Evolutionary conservation across 2,797 vertebrate genomes (phyloP).

Genomic region (Anguilla megastoma): DNA sequence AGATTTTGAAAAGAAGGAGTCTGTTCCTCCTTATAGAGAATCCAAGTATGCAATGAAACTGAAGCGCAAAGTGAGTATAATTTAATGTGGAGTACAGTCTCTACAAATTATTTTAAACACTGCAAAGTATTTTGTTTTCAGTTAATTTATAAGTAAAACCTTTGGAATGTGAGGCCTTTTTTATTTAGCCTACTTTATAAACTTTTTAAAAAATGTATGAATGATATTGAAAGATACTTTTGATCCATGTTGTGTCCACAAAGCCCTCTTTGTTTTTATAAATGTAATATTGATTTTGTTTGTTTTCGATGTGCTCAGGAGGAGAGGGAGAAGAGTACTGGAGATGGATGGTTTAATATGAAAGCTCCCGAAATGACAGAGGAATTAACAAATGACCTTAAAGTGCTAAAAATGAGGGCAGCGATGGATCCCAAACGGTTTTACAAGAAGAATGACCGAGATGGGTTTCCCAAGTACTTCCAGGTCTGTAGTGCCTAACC

Average conservation of each 20-base stretch:
- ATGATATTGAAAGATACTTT: not conserved
- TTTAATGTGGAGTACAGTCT: not conserved
- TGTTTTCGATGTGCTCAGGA: constrained; percentile 60
- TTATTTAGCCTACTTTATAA: not conserved
- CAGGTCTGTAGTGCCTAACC: constrained; percentile 73
- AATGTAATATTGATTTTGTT: not conserved
- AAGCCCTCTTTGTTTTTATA: not conserved
- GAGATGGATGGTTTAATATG: constrained; percentile 94
- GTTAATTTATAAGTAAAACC: not conserved
- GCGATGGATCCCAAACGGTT: constrained; percentile 90
- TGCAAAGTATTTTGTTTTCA: not conserved
- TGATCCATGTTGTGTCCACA: not conserved
- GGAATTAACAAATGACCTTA: constrained; percentile 89
- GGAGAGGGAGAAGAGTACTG: constrained; percentile 84
- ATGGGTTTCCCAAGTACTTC: constrained; percentile 92
- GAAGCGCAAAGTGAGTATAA: constrained; percentile 78
- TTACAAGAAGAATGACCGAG: constrained; percentile 97
- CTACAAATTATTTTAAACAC: not conserved
- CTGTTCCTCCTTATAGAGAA: constrained; percentile 82
- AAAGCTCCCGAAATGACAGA: constrained; percentile 89
- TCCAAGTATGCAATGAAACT: constrained; percentile 80
- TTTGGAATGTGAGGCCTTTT: not conserved
- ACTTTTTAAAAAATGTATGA: not conserved
- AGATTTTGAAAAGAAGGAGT: constrained; percentile 89
- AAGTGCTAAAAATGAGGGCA: constrained; percentile 88